Evolutionary conservation across 2,797 vertebrate species (phyloP), one percentile per base, ranked within the genome.

Genomic region (Sphenodon punctatus): DNA sequence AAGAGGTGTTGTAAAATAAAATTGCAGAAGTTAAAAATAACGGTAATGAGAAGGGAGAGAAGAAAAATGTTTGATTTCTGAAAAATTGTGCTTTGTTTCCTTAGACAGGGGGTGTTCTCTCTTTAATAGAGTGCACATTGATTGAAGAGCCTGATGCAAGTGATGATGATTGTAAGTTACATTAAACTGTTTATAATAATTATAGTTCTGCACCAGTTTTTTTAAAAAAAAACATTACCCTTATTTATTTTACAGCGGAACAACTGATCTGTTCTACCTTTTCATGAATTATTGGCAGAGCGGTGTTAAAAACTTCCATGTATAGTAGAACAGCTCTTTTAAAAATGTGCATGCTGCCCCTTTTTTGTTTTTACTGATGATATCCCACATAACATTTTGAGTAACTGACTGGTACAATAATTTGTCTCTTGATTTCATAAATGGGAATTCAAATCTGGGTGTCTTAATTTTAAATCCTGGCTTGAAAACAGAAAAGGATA

Each of bases 21-120:
- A 46, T 16, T 76, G 12, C 63, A 32, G 48, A 39, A 5, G 68
- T 70, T 82, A 55, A 87, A 75, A 76, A 80, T 48, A 75, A 6
- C 48, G 79, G 2, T 59, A 66, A 46, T 38, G 23, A 41, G 14
- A 82, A n/a, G n/a, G 80, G 60, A 45, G 12, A 20, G 20, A 64
- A 30, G 4, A 60, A 39, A 25, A 69, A 67, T 59, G 39, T 78
- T 67, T 48, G 58, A 42, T 58, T 76, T 68, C 41, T 88, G 36
- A 79, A 78, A 89, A 91, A 67, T 59, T 41, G 49, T 63, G 56
- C 36, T 93, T 92, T 93, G 67, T 93, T 93, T 94, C 80, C 93
- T 60, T 94, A 99, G 98, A 97, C 98, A 96, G 98, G 98, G 74
- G 98, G 98, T n/a, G 98, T 99, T 84, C 95, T 99, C 70, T 99